Conservation (phyloP, 1,140 invertebrate species). For the Micrasema minimum region DNA sequence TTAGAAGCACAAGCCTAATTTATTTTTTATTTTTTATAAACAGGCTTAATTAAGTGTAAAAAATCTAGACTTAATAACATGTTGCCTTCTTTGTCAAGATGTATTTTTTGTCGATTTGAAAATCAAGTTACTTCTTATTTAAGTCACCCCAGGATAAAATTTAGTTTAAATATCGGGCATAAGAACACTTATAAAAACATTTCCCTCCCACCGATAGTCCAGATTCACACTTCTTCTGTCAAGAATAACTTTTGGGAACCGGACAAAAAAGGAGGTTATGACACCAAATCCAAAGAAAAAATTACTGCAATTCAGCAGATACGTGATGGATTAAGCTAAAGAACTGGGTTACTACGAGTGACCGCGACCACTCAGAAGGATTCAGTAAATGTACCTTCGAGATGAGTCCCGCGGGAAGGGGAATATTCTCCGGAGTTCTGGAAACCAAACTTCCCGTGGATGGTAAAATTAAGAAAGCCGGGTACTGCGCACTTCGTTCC, state of each 20-base stretch:
- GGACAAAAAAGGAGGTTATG: constrained; percentile 74
- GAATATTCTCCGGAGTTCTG: constrained; percentile 80
- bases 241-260: constrained; percentile 67
- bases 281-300: constrained; percentile 58
- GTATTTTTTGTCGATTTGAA: constrained; percentile 25
- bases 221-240: constrained; percentile 34
- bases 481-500: constrained; percentile 83
- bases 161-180: not conserved
- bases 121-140: constrained; percentile 6
- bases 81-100: constrained; percentile 24
- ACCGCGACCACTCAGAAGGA: constrained; percentile 85
- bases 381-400: constrained; percentile 75
- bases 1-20: too few relatives aligned
- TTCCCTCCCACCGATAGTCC: constrained; percentile 3
- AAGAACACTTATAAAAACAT: not conserved
- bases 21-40: too few relatives aligned
- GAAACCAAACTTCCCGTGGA: constrained; percentile 80
- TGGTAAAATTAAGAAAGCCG: constrained; percentile 77
- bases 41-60: too few relatives aligned
- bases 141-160: not conserved
- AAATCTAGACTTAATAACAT: not conserved
- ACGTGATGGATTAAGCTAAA: constrained; percentile 74
- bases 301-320: constrained; percentile 64
- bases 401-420: constrained; percentile 75
- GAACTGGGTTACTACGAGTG: constrained; percentile 79